Evolutionary conservation across 2,797 vertebrate species (phyloP).

Genomic region (Cichlasoma orientale): DNA sequence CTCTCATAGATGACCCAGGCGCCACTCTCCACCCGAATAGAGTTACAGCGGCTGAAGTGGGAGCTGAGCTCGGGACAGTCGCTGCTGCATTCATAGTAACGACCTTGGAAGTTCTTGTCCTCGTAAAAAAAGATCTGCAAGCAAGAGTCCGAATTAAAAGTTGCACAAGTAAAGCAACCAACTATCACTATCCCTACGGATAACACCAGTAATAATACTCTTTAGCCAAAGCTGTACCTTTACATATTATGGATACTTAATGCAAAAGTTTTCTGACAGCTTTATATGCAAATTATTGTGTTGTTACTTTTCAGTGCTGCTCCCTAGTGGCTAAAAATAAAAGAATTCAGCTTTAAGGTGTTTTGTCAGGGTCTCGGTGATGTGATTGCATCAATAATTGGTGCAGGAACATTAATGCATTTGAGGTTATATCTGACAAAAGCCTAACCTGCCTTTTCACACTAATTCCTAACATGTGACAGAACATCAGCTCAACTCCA

Average conservation of each 20-base stretch:
- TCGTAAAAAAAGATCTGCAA: conserved; percentile 65
- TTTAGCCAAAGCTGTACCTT: accelerated
- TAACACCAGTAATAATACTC: background rate
- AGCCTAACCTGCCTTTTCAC: accelerated
- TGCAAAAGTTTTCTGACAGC: too few relatives aligned
- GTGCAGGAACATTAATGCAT: background rate
- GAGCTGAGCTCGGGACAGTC: conserved; percentile 63
- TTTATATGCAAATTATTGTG: too few relatives aligned
- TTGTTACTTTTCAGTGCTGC: background rate
- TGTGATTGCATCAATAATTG: background rate
- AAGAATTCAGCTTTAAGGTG: background rate
- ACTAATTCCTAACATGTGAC: background rate
- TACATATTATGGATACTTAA: background rate
- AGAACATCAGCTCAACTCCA: background rate
- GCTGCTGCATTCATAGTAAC: conserved; percentile 50
- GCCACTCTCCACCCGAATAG: conserved; percentile 67
- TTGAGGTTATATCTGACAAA: background rate
- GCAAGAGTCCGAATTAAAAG: background rate
- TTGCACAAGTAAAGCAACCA: background rate
- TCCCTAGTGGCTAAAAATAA: background rate
- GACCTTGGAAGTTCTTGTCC: conserved; percentile 65
- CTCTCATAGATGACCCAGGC: conserved; percentile 77
- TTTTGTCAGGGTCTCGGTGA: background rate
- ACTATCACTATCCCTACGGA: background rate
- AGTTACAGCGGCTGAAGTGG: conserved; percentile 67